These are phyloP conservation scores for Nematostella vectensis DNA, from an alignment of 92 coral and sea anemone genomes.

Conservation along the genomic window DNA sequence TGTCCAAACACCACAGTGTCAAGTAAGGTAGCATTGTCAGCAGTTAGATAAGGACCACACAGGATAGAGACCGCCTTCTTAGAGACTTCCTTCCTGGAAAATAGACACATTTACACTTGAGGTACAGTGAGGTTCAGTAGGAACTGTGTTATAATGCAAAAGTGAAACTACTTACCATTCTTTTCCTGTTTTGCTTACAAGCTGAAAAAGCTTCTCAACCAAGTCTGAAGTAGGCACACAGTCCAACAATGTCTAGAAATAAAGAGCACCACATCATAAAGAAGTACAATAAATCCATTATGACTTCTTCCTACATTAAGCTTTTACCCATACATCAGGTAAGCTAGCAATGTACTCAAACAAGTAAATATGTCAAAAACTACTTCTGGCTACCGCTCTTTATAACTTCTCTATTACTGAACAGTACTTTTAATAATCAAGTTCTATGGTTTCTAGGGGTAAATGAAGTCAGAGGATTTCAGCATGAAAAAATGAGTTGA, in stretches of 20 bases:
- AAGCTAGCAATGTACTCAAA: no score
- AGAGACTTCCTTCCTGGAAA: constrained; percentile 45
- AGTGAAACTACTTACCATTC: constrained; percentile 47
- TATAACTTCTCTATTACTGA: no score
- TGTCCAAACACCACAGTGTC: constrained; percentile 51
- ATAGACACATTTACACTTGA: constrained; percentile 2
- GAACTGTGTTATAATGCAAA: neutral
- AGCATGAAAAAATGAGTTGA: no score
- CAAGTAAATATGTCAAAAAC: no score
- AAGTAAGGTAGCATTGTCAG: constrained; percentile 21
- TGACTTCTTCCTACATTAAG: no score
- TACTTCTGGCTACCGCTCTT: no score
- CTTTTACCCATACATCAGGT: no score
- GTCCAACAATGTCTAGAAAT: constrained; percentile 1
- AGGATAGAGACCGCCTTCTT: constrained; percentile 45
- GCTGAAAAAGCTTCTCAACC: constrained; percentile 50
- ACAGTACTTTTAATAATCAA: no score
- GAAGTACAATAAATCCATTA: no score
- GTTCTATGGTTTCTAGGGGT: no score
- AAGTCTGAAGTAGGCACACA: constrained; percentile 38
- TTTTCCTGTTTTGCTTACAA: constrained; percentile 29
- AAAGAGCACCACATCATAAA: no score
- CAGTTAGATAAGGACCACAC: constrained; percentile 17
- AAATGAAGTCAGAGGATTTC: no score
- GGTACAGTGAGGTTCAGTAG: neutral